Percentiles rank a stretch among this genome's conserved stretches.
These are phyloP conservation scores for Botia almorhae DNA, from an alignment of 2,797 vertebrate genomes.

Conservation along the genomic window DNA sequence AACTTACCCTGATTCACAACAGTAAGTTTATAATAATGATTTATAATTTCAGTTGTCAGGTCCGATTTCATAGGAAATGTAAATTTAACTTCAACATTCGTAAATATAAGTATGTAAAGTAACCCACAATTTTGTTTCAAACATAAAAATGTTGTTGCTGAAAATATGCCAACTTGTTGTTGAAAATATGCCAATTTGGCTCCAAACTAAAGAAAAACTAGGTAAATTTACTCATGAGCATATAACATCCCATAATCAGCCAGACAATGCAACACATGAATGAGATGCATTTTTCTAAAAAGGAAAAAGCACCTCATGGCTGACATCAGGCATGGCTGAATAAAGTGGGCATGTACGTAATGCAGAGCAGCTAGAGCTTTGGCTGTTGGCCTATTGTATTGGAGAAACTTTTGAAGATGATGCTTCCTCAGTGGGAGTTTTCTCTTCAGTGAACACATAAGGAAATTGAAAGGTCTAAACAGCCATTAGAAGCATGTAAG, in stretches of 20 bases:
- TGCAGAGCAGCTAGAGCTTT: conserved; percentile 74
- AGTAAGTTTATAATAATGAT: too few species aligned
- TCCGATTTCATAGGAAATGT: too few species aligned
- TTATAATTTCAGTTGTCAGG: too few species aligned
- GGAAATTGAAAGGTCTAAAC: conserved; percentile 3
- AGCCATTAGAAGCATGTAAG: conserved; percentile 13
- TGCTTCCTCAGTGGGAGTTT: conserved; percentile 32
- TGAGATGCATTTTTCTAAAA: conserved; percentile 64
- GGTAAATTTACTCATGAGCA: conserved; percentile 59
- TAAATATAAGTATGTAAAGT: too few species aligned
- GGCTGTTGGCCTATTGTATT: conserved; percentile 59
- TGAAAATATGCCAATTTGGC: too few species aligned
- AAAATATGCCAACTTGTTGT: too few species aligned
- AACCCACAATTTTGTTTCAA: too few species aligned
- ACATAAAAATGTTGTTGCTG: too few species aligned
- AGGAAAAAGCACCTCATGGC: conserved; percentile 80
- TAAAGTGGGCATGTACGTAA: conserved; percentile 74
- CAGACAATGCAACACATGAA: conserved; percentile 74
- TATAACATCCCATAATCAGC: conserved; percentile 65
- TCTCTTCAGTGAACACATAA: conserved; percentile 35
- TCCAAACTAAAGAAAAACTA: conserved; percentile 38
- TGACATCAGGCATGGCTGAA: conserved; percentile 79
- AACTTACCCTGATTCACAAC: too few species aligned
- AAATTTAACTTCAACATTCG: too few species aligned
- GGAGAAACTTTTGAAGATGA: conserved; percentile 54